These are phyloP conservation scores for Parasteatoda tepidariorum DNA, from an alignment of 1,140 invertebrate species.

Conservation along the genomic window DNA sequence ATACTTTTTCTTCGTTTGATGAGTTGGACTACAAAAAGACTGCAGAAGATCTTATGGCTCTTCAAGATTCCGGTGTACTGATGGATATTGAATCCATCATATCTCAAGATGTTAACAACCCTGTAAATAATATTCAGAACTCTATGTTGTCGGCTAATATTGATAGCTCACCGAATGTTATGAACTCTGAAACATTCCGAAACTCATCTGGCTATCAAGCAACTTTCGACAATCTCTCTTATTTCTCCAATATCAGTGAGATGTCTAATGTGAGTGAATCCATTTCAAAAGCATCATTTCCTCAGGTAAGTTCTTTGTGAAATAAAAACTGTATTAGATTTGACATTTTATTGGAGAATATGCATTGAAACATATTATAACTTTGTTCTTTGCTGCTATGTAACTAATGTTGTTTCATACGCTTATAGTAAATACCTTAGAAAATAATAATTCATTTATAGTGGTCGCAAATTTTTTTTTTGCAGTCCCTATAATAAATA, in stretches of 20 bases:
- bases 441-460: too few species aligned
- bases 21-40: constrained; percentile 10
- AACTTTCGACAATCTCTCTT: neutral
- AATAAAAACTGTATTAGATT: neutral
- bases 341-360: neutral
- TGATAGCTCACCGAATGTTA: constrained; percentile 12
- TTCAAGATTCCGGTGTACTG: constrained; percentile 1
- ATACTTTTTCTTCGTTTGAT: constrained; percentile 24
- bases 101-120: constrained; percentile 10
- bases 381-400: too few species aligned
- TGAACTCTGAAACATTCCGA: constrained; percentile 12
- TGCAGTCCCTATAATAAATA: too few species aligned
- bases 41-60: constrained; percentile 17
- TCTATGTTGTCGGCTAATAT: constrained; percentile 32
- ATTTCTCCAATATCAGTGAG: neutral
- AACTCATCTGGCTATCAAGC: constrained; percentile 23
- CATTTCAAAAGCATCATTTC: neutral
- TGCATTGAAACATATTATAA: constrained; percentile 3
- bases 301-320: neutral
- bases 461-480: too few species aligned
- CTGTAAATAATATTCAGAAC: constrained; percentile 27
- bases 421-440: too few species aligned
- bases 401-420: too few species aligned
- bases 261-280: neutral
- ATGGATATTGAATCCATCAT: constrained; percentile 46